A percentile compares a stretch with the other conserved stretches of the same genome.
These are phyloP conservation scores for Cordylochernes scorpioides DNA, from an alignment of 2,888 invertebrate species.

Conservation along the genomic window DNA sequence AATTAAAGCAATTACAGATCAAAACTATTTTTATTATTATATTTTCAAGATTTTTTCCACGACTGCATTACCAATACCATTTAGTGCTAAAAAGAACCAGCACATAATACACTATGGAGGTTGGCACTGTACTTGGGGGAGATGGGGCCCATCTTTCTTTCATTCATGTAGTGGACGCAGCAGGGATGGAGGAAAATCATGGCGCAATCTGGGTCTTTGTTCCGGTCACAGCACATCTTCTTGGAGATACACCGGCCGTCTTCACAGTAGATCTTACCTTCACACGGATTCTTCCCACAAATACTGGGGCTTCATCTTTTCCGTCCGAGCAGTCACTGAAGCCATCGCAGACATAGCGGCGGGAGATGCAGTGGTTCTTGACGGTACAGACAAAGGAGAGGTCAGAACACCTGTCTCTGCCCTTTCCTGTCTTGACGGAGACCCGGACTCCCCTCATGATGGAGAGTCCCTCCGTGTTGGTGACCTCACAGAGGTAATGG, in stretches of 20 bases:
- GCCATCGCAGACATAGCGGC: slow-evolving; percentile 29
- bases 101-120: too few species aligned
- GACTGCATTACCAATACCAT: too few species aligned
- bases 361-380: slow-evolving; percentile 25
- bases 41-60: too few species aligned
- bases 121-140: too few species aligned
- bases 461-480: slow-evolving; percentile 5
- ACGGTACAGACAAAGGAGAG: slow-evolving; percentile 20
- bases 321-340: slow-evolving; percentile 28
- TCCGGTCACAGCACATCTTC: slow-evolving; percentile 28
- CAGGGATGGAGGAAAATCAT: slow-evolving; percentile 24
- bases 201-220: slow-evolving; percentile 23
- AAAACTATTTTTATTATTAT: too few species aligned
- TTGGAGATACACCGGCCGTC: slow-evolving; percentile 29
- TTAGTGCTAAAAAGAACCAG: too few species aligned
- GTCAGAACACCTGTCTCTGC: slow-evolving; percentile 16
- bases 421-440: slow-evolving; percentile 5
- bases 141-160: slow-evolving; percentile 13
- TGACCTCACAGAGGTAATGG: slow-evolving; percentile 9
- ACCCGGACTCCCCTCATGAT: slow-evolving; percentile 4
- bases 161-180: slow-evolving; percentile 18
- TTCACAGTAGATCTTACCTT: slow-evolving; percentile 19
- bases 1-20: too few species aligned
- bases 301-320: slow-evolving; percentile 26
- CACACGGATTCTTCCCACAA: slow-evolving; percentile 21